These are phyloP conservation scores for Craniophora ligustri DNA, from an alignment of 2,888 invertebrate genomes.

Conservation along the genomic window DNA sequence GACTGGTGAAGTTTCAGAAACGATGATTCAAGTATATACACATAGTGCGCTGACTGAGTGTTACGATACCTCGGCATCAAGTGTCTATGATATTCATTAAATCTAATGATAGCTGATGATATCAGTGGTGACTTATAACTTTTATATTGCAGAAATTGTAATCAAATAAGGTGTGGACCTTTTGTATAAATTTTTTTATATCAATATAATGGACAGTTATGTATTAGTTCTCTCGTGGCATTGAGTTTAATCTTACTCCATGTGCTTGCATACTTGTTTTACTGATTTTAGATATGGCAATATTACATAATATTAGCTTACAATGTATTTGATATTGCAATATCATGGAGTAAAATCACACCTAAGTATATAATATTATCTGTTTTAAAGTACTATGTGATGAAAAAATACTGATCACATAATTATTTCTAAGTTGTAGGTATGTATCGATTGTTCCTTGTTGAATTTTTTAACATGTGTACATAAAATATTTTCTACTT, in stretches of 20 bases:
- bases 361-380: constrained; percentile 43
- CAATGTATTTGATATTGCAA: constrained; percentile 44
- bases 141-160: constrained; percentile 84
- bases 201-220: constrained; percentile 75
- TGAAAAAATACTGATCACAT: constrained; percentile 49
- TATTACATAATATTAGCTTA: constrained; percentile 40
- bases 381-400: constrained; percentile 44
- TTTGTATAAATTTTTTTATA: constrained; percentile 86
- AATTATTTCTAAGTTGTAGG: constrained; percentile 61
- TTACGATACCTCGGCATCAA: constrained; percentile 68
- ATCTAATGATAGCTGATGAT: constrained; percentile 67
- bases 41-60: constrained; percentile 75
- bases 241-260: constrained; percentile 69
- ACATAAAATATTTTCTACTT: constrained; percentile 80
- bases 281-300: constrained; percentile 40
- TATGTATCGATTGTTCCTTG: constrained; percentile 69
- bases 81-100: constrained; percentile 67
- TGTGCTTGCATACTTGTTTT: constrained; percentile 45
- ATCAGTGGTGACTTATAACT: constrained; percentile 78
- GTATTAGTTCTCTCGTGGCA: constrained; percentile 85
- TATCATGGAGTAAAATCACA: constrained; percentile 48
- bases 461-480: constrained; percentile 76
- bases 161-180: constrained; percentile 84
- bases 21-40: constrained; percentile 69
- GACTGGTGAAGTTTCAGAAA: constrained; percentile 77